Evolutionary conservation across 2,113 vertebrate genomes (phyloP).

Genomic region (Pedionomus torquatus): DNA sequence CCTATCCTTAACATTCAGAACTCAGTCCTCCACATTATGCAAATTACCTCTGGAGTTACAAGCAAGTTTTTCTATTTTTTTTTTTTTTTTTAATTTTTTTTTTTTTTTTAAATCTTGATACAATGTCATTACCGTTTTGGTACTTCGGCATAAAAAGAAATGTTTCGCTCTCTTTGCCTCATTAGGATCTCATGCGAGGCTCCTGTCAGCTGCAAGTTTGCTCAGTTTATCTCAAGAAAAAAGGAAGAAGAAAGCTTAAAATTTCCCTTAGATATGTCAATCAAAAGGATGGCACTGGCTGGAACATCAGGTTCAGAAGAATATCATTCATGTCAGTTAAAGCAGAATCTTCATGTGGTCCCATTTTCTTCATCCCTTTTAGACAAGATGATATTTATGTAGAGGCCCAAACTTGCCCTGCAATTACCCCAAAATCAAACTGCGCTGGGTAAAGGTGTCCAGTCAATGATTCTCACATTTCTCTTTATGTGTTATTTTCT

Average conservation of each 20-base stretch:
- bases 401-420: background rate
- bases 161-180: background rate
- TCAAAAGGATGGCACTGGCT: background rate
- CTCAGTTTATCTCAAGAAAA: slow-evolving; percentile 18
- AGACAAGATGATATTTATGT: background rate
- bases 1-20: background rate
- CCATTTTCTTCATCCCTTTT: background rate
- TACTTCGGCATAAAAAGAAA: background rate
- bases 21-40: background rate
- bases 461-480: slow-evolving; percentile 1
- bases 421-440: background rate
- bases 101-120: background rate
- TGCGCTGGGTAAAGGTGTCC: background rate
- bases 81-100: background rate
- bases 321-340: background rate
- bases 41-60: background rate
- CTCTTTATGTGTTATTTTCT: background rate
- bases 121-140: background rate
- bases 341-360: background rate
- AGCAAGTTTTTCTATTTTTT: background rate
- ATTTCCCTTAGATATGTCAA: background rate
- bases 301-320: background rate
- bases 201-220: slow-evolving; percentile 12
- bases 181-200: slow-evolving; percentile 5
- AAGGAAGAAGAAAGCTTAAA: background rate